Conservation (phyloP, 92 coral and sea anemone genomes). For the Umimayanthus chanpuru region DNA sequence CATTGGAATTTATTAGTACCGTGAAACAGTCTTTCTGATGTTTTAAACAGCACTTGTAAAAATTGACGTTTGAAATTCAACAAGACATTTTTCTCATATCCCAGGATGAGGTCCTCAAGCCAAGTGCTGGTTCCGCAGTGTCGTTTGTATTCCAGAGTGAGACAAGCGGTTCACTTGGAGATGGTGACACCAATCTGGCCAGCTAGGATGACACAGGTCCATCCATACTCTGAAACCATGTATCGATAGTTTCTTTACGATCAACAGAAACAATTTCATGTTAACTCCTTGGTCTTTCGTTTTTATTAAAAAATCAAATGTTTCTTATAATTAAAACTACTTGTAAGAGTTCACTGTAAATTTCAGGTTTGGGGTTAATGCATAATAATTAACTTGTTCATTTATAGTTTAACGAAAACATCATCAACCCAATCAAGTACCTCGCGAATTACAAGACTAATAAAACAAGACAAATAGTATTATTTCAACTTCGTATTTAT, state of each 20-base stretch:
- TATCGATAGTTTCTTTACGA: background rate
- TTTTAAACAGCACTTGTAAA: background rate
- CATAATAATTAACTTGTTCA: background rate
- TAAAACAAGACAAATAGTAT: background rate
- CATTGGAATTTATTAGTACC: background rate
- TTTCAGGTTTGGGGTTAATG: background rate
- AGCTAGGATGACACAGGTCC: background rate
- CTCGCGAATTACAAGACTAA: background rate
- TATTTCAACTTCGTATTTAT: no score
- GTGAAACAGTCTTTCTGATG: background rate
- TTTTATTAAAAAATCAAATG: background rate
- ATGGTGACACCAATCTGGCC: background rate
- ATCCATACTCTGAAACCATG: background rate
- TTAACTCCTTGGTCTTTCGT: background rate
- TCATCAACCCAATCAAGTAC: background rate
- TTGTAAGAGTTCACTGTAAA: background rate
- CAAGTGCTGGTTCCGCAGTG: slow-evolving; percentile 19
- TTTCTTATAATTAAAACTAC: no score
- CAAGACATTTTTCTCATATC: background rate
- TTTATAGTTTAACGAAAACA: no score
- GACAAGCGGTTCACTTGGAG: slow-evolving; percentile 34
- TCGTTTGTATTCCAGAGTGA: slow-evolving; percentile 42
- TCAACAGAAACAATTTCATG: background rate
- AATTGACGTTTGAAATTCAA: background rate
- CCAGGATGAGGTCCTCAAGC: slow-evolving; percentile 39